Evolutionary conservation across 2,797 vertebrate species (phyloP), one percentile per base, ranked within the genome.

Genomic region (Champsocephalus gunnari): DNA sequence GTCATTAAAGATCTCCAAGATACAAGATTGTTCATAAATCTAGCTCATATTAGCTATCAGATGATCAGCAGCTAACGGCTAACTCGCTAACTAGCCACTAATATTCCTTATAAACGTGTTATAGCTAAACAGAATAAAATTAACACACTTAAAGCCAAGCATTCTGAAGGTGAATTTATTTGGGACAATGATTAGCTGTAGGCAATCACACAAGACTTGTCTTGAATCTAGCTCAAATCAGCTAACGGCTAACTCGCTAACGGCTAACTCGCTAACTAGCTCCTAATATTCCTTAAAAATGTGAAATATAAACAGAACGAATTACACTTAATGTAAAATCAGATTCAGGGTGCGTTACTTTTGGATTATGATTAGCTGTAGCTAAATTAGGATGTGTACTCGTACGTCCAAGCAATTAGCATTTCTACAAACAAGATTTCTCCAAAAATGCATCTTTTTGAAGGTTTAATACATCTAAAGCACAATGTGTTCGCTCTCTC

Each of bases 221-320:
- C 34, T 38, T 38, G 6, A 38, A 2, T 38, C 12, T 11, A 60
- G 12, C 19, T 21, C 48, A 3, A 24, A 9, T 58, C 19, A 28
- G 44, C 41, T 2, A 24, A 24, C 24, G 24, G 24, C 24, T 24
- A 24, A 24, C 24, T 3, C 24, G 49, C 47, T 44, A 43, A 45
- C 38, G 32, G 58, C 57, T 51, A 55, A 14, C 16, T 3, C 8
- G 24, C 48, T 47, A 14, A 43, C 28, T 16, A 32, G 41, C 16
- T 55, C 14, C 28, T 47, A 24, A 10, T 8, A 45, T 53, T 38
- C 17, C 3, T 11, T 34, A 2, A 21, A 3, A 63, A 16, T 12
- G 24, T 72, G 17, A 38, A 43, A 53, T 48, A 17, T 44, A 14
- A 62, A 62, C 12, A 17, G 53, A 57, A 69, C 17, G 16, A 49